phyloP scores from a whole-genome alignment of 2,888 invertebrate species.

The Pilophorus perplexus region DNA sequence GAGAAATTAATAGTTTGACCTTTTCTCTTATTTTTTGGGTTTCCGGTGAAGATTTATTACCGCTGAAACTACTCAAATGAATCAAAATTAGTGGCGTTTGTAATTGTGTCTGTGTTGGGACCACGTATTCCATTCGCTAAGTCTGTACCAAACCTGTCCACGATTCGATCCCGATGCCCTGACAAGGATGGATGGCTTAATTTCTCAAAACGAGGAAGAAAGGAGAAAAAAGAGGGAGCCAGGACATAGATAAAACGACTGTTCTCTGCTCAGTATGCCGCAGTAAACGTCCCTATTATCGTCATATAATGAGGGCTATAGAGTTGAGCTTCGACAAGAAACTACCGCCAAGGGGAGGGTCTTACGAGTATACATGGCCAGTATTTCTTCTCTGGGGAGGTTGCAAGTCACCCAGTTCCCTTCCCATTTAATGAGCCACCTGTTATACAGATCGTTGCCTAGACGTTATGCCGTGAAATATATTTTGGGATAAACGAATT shows the following conservation, averaged over 20 bases:
- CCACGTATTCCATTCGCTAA: too few relatives aligned
- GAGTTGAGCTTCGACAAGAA: constrained; percentile 25
- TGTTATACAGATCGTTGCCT: constrained; percentile 18
- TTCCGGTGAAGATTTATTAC: too few relatives aligned
- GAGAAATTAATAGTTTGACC: too few relatives aligned
- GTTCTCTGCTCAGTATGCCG: constrained; percentile 24
- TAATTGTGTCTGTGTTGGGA: too few relatives aligned
- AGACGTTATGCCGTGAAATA: neutral
- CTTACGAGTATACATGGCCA: constrained; percentile 9
- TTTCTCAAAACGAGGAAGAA: constrained; percentile 15
- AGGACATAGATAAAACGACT: constrained; percentile 7
- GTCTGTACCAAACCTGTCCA: too few relatives aligned
- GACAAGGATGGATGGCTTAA: constrained; percentile 26
- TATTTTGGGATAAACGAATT: too few relatives aligned
- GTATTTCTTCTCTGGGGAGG: constrained; percentile 2
- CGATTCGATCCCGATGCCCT: neutral
- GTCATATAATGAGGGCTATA: constrained; percentile 30
- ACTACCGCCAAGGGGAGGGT: constrained; percentile 14
- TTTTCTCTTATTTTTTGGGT: too few relatives aligned
- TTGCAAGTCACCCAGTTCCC: constrained; percentile 20
- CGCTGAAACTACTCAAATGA: too few relatives aligned
- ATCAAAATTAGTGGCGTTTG: too few relatives aligned
- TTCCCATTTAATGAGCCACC: constrained; percentile 19
- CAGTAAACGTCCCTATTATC: constrained; percentile 30
- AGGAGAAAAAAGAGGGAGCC: neutral